These are phyloP conservation scores for Amphiprion ocellaris DNA, from an alignment of 2,113 vertebrate species.

Conservation along the genomic window DNA sequence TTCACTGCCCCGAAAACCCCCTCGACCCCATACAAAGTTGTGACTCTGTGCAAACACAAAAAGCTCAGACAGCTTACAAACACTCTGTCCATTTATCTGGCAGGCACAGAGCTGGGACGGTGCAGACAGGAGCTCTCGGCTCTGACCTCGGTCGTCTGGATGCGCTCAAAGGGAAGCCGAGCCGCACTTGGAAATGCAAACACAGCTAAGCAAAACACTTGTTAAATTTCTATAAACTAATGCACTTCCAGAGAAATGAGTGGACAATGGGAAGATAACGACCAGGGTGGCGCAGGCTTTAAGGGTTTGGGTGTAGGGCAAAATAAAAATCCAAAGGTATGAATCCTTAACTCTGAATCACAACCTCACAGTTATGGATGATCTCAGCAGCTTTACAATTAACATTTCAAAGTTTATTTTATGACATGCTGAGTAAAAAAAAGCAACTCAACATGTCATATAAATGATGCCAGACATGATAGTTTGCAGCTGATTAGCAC, in stretches of 20 bases:
- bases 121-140: slow-evolving; percentile 75
- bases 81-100: slow-evolving; percentile 69
- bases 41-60: slow-evolving; percentile 79
- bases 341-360: too few species aligned
- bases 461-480: too few species aligned
- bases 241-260: slow-evolving; percentile 4
- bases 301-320: neutral
- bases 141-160: slow-evolving; percentile 70
- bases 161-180: slow-evolving; percentile 43
- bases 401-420: too few species aligned
- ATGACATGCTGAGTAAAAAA: too few species aligned
- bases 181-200: slow-evolving; percentile 59
- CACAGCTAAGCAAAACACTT: slow-evolving; percentile 47
- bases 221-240: slow-evolving; percentile 37
- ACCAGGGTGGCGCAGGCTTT: neutral
- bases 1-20: slow-evolving; percentile 55
- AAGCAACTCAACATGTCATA: too few species aligned
- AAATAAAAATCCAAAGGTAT: too few species aligned
- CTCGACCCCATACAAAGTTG: slow-evolving; percentile 71
- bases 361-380: too few species aligned
- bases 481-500: too few species aligned
- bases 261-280: neutral
- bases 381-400: too few species aligned
- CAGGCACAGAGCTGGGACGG: slow-evolving; percentile 61
- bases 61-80: slow-evolving; percentile 77